Conservation (phyloP, 2,797 vertebrate genomes). For the Apogon talboti region DNA sequence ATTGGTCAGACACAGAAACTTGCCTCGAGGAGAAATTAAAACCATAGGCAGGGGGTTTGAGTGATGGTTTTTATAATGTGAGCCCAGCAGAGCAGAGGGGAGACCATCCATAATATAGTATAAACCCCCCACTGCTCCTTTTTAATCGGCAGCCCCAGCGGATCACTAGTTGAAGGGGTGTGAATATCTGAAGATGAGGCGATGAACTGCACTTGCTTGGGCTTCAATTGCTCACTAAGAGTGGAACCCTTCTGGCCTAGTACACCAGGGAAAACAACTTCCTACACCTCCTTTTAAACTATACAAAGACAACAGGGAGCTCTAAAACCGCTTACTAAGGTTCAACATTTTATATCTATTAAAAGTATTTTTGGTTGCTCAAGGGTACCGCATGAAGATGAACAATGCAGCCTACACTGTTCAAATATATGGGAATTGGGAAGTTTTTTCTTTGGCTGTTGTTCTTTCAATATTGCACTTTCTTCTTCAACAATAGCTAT, state of each 20-base stretch:
- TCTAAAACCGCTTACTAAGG: slow-evolving; percentile 28
- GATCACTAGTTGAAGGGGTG: slow-evolving; percentile 28
- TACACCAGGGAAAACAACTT: slow-evolving; percentile 22
- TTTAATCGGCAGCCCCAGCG: slow-evolving; percentile 36
- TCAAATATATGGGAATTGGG: slow-evolving; percentile 50
- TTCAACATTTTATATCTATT: slow-evolving; percentile 49
- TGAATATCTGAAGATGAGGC: slow-evolving; percentile 11
- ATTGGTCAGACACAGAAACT: slow-evolving; percentile 9
- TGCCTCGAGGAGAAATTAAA: slow-evolving; percentile 40
- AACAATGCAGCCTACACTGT: slow-evolving; percentile 52
- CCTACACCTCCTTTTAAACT: slow-evolving; percentile 29
- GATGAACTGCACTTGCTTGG: slow-evolving; percentile 23
- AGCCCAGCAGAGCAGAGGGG: slow-evolving; percentile 25
- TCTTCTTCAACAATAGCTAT: slow-evolving; percentile 47
- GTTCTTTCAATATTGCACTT: slow-evolving; percentile 30
- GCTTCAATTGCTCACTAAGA: slow-evolving; percentile 23
- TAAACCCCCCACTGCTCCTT: slow-evolving; percentile 22
- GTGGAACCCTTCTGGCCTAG: slow-evolving; percentile 35
- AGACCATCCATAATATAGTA: slow-evolving; percentile 23
- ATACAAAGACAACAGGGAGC: slow-evolving; percentile 43
- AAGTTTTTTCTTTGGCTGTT: slow-evolving; percentile 28
- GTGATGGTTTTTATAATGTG: slow-evolving; percentile 34
- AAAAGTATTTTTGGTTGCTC: slow-evolving; percentile 45
- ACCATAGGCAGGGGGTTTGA: slow-evolving; percentile 13
- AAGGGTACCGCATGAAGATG: slow-evolving; percentile 36